These are phyloP conservation scores for Pyralis farinalis DNA, from an alignment of 2,888 invertebrate species.

Conservation along the genomic window DNA sequence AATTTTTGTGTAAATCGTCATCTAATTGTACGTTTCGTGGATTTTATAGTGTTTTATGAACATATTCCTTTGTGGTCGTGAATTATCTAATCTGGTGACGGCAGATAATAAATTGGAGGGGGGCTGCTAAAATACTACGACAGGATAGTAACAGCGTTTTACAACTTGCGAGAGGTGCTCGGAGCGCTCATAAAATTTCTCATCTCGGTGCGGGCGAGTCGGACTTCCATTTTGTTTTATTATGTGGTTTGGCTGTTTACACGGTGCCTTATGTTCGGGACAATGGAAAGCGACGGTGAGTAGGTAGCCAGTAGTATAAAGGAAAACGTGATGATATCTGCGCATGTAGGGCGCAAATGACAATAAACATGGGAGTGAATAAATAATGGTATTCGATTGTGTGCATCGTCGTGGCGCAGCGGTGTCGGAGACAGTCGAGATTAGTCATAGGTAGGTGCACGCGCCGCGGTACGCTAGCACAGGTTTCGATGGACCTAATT, in stretches of 20 bases:
- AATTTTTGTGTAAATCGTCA: conserved; percentile 60
- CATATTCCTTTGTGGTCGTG: conserved; percentile 58
- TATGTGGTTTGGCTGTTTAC: conserved; percentile 76
- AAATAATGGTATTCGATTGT: conserved; percentile 71
- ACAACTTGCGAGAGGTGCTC: conserved; percentile 63
- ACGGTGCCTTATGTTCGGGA: conserved; percentile 60
- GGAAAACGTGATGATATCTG: conserved; percentile 47
- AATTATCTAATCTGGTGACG: conserved; percentile 60
- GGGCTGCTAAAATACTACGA: conserved; percentile 80
- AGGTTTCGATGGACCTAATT: conserved; percentile 42
- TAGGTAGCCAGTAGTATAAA: conserved; percentile 39
- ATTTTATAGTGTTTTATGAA: conserved; percentile 43
- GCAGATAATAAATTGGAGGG: conserved; percentile 73
- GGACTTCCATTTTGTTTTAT: conserved; percentile 79
- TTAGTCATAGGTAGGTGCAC: conserved; percentile 34
- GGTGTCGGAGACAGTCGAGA: conserved; percentile 40
- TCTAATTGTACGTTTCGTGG: conserved; percentile 45
- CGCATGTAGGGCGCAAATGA: conserved; percentile 72
- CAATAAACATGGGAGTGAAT: conserved; percentile 73
- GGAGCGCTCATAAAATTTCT: conserved; percentile 67
- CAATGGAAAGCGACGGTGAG: conserved; percentile 77
- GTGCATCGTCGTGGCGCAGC: conserved; percentile 66
- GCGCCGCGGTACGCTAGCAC: conserved; percentile 22
- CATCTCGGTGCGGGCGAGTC: conserved; percentile 66
- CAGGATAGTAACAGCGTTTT: conserved; percentile 79